Conservation (phyloP, 1,140 invertebrate genomes). For the Onthophagus taurus region DNA sequence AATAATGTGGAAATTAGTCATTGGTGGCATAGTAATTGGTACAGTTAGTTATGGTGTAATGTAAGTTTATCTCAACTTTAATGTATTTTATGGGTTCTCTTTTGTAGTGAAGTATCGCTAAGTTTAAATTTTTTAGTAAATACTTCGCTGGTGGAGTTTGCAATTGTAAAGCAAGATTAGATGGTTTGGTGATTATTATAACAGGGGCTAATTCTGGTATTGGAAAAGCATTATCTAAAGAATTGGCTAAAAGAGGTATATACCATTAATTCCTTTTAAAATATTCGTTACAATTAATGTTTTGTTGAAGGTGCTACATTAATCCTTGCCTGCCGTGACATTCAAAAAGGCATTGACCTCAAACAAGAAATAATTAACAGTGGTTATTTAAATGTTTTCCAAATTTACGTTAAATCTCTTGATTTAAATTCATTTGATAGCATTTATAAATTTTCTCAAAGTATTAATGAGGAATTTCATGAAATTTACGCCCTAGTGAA, state of each 20-base stretch:
- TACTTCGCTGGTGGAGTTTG: slow-evolving; percentile 36
- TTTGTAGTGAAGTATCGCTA: slow-evolving; percentile 9
- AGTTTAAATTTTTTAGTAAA: slow-evolving; percentile 24
- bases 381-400: slow-evolving; percentile 25
- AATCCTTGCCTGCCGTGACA: slow-evolving; percentile 44
- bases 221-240: slow-evolving; percentile 45
- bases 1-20: slow-evolving; percentile 31
- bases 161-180: slow-evolving; percentile 31
- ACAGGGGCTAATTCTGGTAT: slow-evolving; percentile 53
- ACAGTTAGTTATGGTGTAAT: slow-evolving; percentile 28
- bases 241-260: slow-evolving; percentile 38
- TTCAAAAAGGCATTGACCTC: slow-evolving; percentile 38
- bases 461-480: slow-evolving; percentile 25
- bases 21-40: slow-evolving; percentile 25
- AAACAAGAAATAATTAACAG: slow-evolving; percentile 27
- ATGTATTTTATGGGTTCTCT: no score
- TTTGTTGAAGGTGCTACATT: slow-evolving; percentile 39
- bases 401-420: slow-evolving; percentile 30
- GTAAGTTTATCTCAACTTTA: slow-evolving; percentile 22
- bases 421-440: slow-evolving; percentile 31
- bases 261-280: background rate
- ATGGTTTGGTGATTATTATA: slow-evolving; percentile 48
- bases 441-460: slow-evolving; percentile 29
- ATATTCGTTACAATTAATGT: no score
- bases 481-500: slow-evolving; percentile 45